Conservation (phyloP, 2,797 vertebrate species). For the Propithecus deckenii region DNA sequence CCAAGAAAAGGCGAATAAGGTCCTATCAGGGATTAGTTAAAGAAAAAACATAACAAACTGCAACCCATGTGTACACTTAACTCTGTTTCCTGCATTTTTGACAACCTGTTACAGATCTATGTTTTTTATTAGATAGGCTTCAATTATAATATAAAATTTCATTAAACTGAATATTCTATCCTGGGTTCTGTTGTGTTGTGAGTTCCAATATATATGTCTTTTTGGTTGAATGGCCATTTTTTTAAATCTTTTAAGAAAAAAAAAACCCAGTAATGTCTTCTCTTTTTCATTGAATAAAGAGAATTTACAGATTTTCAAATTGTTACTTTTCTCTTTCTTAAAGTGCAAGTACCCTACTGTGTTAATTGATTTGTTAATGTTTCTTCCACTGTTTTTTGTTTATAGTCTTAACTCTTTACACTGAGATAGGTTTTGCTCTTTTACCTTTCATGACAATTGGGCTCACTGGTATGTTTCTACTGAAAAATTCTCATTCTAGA, state of each 20-base stretch:
- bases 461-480: neutral
- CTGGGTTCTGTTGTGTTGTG: neutral
- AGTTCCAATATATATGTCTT: neutral
- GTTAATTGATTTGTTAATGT: neutral
- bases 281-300: neutral
- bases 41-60: neutral
- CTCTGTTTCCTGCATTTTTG: neutral
- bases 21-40: neutral
- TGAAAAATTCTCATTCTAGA: neutral
- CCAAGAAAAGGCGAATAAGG: constrained; percentile 11
- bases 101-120: neutral
- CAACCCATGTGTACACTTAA: neutral
- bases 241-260: neutral
- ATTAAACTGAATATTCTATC: neutral
- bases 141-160: neutral
- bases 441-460: neutral
- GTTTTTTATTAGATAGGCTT: neutral
- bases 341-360: neutral
- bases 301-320: neutral
- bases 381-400: neutral
- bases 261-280: neutral
- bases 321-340: neutral
- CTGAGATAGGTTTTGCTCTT: neutral
- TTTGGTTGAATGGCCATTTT: neutral
- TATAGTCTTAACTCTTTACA: neutral